Evolutionary conservation across 1,140 invertebrate genomes (phyloP).

Genomic region (Diuraphis noxia): DNA sequence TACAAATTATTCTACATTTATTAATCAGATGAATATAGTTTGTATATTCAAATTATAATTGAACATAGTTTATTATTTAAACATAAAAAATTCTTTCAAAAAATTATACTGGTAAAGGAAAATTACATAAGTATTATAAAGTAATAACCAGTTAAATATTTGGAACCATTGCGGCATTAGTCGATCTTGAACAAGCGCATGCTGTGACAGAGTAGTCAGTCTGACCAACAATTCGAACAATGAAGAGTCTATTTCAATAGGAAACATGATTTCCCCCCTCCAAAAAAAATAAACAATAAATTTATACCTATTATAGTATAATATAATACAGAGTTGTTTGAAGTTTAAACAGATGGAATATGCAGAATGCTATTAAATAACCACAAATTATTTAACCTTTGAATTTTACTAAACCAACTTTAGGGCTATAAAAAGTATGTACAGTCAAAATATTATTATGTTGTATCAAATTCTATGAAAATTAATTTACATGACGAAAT

Average conservation of each 20-base stretch:
- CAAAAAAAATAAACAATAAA: slow-evolving; percentile 29
- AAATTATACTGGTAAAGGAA: not conserved
- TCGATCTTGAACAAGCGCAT: slow-evolving; percentile 24
- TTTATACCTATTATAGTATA: slow-evolving; percentile 35
- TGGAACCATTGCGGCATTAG: slow-evolving; percentile 36
- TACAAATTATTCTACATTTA: not conserved
- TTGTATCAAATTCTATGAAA: not conserved
- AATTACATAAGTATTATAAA: not conserved
- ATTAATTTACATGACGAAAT: not conserved
- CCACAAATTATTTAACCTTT: slow-evolving; percentile 25
- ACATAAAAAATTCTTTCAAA: not conserved
- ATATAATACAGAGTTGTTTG: slow-evolving; percentile 22
- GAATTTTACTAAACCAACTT: slow-evolving; percentile 1
- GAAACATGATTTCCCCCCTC: slow-evolving; percentile 31
- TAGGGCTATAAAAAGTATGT: too few relatives aligned
- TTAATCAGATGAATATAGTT: not conserved
- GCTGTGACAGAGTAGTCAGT: slow-evolving; percentile 47
- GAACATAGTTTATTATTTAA: not conserved
- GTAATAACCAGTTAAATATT: slow-evolving; percentile 31
- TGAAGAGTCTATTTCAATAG: slow-evolving; percentile 47
- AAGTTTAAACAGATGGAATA: slow-evolving; percentile 44
- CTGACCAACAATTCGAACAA: slow-evolving; percentile 53
- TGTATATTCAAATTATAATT: not conserved
- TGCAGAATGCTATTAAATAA: slow-evolving; percentile 27
- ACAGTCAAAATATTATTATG: slow-evolving; percentile 4